Conservation (phyloP, 2,797 vertebrate genomes). For the Chaunax sp. region DNA sequence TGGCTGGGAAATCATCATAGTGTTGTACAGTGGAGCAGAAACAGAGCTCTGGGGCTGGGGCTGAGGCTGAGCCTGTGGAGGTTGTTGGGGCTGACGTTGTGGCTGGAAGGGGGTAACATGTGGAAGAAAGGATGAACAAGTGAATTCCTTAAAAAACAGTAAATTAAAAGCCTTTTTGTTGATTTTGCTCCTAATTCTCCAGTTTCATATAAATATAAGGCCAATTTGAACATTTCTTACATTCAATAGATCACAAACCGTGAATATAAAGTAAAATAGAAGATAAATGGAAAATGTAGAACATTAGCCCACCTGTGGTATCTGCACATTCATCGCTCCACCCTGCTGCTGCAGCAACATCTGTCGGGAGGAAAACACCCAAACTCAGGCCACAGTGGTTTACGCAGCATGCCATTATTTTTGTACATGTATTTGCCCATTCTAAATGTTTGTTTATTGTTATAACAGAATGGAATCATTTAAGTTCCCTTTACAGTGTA, state of each 20-base stretch:
- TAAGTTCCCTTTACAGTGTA: background rate
- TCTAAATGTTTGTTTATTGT: background rate
- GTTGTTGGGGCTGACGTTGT: constrained; percentile 59
- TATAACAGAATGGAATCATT: background rate
- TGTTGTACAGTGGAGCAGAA: constrained; percentile 91
- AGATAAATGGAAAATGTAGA: too few relatives aligned
- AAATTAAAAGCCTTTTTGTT: background rate
- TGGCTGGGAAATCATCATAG: constrained; percentile 97
- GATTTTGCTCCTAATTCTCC: background rate
- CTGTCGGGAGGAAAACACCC: constrained; percentile 69
- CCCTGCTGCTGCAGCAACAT: constrained; percentile 94
- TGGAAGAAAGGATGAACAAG: background rate
- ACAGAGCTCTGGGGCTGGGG: constrained; percentile 73
- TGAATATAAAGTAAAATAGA: too few relatives aligned
- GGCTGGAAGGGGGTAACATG: constrained; percentile 35
- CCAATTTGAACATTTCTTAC: background rate
- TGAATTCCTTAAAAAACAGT: constrained; percentile 3
- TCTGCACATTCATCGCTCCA: constrained; percentile 89
- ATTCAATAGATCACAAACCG: too few relatives aligned
- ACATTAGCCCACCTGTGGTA: constrained; percentile 86
- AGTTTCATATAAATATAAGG: background rate
- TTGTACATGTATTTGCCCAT: background rate
- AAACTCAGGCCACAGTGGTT: constrained; percentile 15
- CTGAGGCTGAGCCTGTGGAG: constrained; percentile 49
- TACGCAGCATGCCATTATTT: background rate